Base-by-base conservation (phyloP, 2,797 vertebrate species). In the Ptychobarbus kaznakovi region DNA sequence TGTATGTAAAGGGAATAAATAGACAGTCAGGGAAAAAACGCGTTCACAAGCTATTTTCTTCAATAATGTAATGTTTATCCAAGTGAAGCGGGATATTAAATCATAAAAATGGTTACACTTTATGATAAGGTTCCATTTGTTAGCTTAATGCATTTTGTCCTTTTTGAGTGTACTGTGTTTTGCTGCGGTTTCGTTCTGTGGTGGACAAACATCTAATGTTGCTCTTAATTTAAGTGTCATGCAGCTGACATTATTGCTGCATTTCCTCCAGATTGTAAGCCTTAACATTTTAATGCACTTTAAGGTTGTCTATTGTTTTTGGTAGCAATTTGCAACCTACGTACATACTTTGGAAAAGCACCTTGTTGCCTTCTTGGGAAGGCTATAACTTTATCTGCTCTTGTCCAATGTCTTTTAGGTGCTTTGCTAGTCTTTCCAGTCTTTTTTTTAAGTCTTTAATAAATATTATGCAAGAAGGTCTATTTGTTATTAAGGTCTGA, bases 351-450 rank as follows among this genome's bases (percentile, higher is more conserved):
- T 6, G 22, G 15, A 20, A 38, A 68, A 79, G 20, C 77, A 86
- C 77, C 51, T 82, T 4, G 86, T 91, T 86, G 87, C 66, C 87
- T 73, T 81, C 32, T 83, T 87, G 66, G 51, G 85, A 32, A n/a
- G 49, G 46, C 40, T 78, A n/a, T 40, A 51, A 69, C 66, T 76
- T 32, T 38, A 8, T 77, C 72, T 80, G 5, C 51, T 40, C 68
- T 86, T 58, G 56, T 75, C 11, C 38, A 16, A 20, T 28, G 20
- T 35, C 61, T 58, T 16, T 78, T 65, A 25, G 25, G 38, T 69
- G 32, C 18, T 35, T 75, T 76, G 53, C 53, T 70, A 65, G 51
- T 56, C 56, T 32, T 32, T 0, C 32, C 32, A 38, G 20, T 46
- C 12, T 20, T 51, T 28, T 16, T 35, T 20, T 58, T 49, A 49